phyloP scores from a whole-genome alignment of 2,113 vertebrate species.

The Cheirogaleus medius region DNA sequence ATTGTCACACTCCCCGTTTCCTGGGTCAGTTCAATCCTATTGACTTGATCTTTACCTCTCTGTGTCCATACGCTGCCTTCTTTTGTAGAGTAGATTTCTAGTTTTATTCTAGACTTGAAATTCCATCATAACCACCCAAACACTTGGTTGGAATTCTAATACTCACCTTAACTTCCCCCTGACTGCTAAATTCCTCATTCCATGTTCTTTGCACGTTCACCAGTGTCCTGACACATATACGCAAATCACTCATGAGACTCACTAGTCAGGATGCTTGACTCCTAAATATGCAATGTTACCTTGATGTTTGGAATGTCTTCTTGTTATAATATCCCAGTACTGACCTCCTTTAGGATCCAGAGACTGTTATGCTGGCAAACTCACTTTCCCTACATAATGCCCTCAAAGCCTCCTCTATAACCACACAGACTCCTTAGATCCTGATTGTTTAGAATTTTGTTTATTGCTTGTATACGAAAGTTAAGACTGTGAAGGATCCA shows the following conservation, averaged over 20 bases:
- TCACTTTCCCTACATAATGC: not conserved
- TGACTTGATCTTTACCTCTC: no score
- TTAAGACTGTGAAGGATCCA: not conserved
- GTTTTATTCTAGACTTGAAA: not conserved
- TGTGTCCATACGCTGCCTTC: fast-evolving
- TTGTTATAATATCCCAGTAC: not conserved
- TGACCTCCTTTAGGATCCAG: not conserved
- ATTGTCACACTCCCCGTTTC: not conserved
- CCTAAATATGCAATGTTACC: not conserved
- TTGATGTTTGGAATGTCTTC: not conserved
- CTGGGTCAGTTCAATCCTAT: not conserved
- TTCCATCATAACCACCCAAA: not conserved
- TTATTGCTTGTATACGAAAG: not conserved
- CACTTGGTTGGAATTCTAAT: not conserved
- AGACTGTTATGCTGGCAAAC: not conserved
- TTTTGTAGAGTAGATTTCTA: not conserved
- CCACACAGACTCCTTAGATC: not conserved
- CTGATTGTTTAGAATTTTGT: not conserved
- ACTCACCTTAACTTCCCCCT: not conserved
- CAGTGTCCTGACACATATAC: not conserved
- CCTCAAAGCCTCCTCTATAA: not conserved
- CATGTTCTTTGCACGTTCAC: not conserved
- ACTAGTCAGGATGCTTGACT: not conserved
- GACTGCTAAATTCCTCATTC: not conserved
- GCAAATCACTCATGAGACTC: not conserved